These are phyloP conservation scores for Percina caprodes DNA, from an alignment of 2,113 vertebrate species.

Conservation along the genomic window DNA sequence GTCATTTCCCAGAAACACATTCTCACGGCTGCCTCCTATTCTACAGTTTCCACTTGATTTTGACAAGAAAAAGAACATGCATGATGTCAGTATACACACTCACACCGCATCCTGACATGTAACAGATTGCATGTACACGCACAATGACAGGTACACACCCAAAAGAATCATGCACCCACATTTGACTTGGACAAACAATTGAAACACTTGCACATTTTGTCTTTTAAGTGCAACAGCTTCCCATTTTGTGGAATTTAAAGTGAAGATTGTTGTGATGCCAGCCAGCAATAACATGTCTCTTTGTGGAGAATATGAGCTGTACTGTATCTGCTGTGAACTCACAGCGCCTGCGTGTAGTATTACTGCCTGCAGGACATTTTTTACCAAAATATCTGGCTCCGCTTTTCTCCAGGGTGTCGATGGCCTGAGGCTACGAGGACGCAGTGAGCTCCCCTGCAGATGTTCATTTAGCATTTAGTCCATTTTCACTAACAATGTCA, in stretches of 20 bases:
- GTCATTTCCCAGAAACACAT: slow-evolving; percentile 43
- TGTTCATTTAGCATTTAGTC: background rate
- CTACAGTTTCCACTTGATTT: slow-evolving; percentile 46
- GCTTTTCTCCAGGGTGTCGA: slow-evolving; percentile 22
- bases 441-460: background rate
- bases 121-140: background rate
- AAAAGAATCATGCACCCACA: background rate
- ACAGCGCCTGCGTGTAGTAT: slow-evolving; percentile 1
- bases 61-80: slow-evolving; percentile 20
- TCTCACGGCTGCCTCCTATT: slow-evolving; percentile 32
- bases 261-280: slow-evolving; percentile 19
- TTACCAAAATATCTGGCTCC: slow-evolving; percentile 31
- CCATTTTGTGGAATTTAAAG: slow-evolving; percentile 5
- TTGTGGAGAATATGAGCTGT: slow-evolving; percentile 48
- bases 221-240: slow-evolving; percentile 15
- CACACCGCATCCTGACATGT: background rate
- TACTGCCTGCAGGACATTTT: slow-evolving; percentile 52
- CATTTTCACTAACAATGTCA: background rate
- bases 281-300: background rate
- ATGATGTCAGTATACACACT: background rate
- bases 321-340: slow-evolving; percentile 62
- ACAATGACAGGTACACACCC: background rate
- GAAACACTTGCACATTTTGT: background rate
- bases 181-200: slow-evolving; percentile 26
- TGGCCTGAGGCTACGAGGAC: background rate